Percentiles rank a stretch among this genome's conserved stretches.
Conservation (phyloP, 2,888 invertebrate genomes). For the Eretmocerus hayati region DNA sequence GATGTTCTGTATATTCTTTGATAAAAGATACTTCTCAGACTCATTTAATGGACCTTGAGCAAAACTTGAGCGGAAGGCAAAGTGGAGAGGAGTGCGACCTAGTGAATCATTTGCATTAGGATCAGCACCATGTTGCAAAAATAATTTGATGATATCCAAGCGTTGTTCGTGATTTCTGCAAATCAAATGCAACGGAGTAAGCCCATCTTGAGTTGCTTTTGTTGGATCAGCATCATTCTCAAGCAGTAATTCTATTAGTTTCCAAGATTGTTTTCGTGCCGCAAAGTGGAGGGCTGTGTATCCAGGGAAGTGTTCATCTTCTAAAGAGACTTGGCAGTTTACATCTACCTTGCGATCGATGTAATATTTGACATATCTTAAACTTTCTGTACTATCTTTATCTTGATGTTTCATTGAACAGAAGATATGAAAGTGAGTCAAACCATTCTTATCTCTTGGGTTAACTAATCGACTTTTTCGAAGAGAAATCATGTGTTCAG, state of each 20-base stretch:
- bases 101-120: neutral
- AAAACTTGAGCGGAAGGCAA: neutral
- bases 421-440: too few relatives aligned
- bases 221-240: neutral
- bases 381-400: too few relatives aligned
- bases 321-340: too few relatives aligned
- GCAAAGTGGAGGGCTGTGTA: neutral
- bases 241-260: neutral
- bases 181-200: neutral
- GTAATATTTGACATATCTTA: too few relatives aligned
- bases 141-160: neutral
- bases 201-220: neutral
- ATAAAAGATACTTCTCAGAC: neutral
- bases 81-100: neutral
- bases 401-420: too few relatives aligned
- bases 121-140: neutral
- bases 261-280: neutral
- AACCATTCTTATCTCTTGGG: too few relatives aligned
- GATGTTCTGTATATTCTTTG: neutral
- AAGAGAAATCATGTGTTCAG: too few relatives aligned
- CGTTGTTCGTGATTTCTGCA: neutral
- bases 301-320: too few relatives aligned
- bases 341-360: too few relatives aligned
- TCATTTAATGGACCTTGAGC: too few relatives aligned
- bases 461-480: too few relatives aligned